Evolutionary conservation across 1,140 invertebrate genomes (phyloP).

Genomic region (Bombyx mandarina): DNA sequence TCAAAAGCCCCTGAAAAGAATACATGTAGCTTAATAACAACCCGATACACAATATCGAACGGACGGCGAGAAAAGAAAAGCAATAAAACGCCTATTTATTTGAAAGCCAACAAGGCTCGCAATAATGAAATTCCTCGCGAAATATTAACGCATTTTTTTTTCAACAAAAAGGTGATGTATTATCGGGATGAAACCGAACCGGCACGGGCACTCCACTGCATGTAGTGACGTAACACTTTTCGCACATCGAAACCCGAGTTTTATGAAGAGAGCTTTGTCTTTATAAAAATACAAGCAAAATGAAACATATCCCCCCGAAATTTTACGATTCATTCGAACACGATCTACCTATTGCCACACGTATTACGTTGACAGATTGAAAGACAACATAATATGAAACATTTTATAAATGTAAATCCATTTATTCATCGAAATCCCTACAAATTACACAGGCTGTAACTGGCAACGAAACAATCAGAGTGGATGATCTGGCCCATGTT

Average conservation of each 20-base stretch:
- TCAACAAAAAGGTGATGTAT: conserved; percentile 56
- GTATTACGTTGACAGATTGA: no score
- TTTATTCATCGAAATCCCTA: conserved; percentile 51
- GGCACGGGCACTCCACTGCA: conserved; percentile 8
- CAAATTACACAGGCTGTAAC: conserved; percentile 53
- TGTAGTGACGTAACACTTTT: conserved; percentile 22
- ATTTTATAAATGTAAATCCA: conserved; percentile 32
- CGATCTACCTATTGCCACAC: no score
- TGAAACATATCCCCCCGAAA: no score
- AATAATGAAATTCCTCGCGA: conserved; percentile 61
- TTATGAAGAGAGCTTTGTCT: no score
- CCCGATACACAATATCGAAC: conserved; percentile 41
- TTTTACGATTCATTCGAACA: no score
- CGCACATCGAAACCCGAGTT: not conserved
- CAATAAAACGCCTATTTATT: conserved; percentile 64
- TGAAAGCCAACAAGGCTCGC: conserved; percentile 52
- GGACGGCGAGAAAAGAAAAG: conserved; percentile 32
- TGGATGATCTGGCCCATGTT: conserved; percentile 52
- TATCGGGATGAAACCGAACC: conserved; percentile 24
- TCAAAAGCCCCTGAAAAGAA: conserved; percentile 5
- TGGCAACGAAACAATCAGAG: conserved; percentile 55
- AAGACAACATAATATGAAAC: conserved; percentile 11
- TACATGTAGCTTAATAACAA: conserved; percentile 30
- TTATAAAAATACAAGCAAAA: no score
- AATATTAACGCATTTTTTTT: conserved; percentile 65